A percentile compares a stretch with the other conserved stretches of the same genome.
phyloP scores from a whole-genome alignment of 2,797 vertebrate species.

The Carapus acus region DNA sequence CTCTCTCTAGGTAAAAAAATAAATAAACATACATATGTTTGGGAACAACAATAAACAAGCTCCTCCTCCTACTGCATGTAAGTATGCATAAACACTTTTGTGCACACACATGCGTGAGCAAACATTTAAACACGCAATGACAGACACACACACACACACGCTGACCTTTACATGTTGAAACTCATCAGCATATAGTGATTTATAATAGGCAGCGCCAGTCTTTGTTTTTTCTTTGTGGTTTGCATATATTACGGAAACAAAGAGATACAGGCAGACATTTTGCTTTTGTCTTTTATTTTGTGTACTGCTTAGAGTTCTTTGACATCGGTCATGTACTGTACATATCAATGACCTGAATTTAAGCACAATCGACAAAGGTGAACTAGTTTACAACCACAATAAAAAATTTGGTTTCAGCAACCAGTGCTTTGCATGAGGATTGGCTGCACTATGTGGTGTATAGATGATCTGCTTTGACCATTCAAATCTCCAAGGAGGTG shows the following conservation, averaged over 20 bases:
- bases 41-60: slow-evolving; percentile 17
- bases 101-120: slow-evolving; percentile 30
- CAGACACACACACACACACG: slow-evolving; percentile 35
- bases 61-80: slow-evolving; percentile 1
- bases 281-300: slow-evolving; percentile 19
- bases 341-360: slow-evolving; percentile 19
- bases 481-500: too few species aligned
- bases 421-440: too few species aligned
- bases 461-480: too few species aligned
- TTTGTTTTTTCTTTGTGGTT: slow-evolving; percentile 8
- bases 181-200: slow-evolving; percentile 65
- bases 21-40: slow-evolving; percentile 32
- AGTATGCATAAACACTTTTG: slow-evolving; percentile 10
- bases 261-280: slow-evolving; percentile 1
- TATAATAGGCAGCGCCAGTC: slow-evolving; percentile 50
- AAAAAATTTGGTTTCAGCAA: too few species aligned
- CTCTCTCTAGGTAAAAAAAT: too few species aligned
- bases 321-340: slow-evolving; percentile 26
- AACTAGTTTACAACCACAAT: not conserved
- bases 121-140: slow-evolving; percentile 39
- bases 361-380: slow-evolving; percentile 9
- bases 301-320: slow-evolving; percentile 38
- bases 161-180: slow-evolving; percentile 58
- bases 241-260: slow-evolving; percentile 43
- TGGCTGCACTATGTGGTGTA: too few species aligned